Evolutionary conservation across 1,140 invertebrate genomes (phyloP).

Genomic region (Bombyx mandarina): DNA sequence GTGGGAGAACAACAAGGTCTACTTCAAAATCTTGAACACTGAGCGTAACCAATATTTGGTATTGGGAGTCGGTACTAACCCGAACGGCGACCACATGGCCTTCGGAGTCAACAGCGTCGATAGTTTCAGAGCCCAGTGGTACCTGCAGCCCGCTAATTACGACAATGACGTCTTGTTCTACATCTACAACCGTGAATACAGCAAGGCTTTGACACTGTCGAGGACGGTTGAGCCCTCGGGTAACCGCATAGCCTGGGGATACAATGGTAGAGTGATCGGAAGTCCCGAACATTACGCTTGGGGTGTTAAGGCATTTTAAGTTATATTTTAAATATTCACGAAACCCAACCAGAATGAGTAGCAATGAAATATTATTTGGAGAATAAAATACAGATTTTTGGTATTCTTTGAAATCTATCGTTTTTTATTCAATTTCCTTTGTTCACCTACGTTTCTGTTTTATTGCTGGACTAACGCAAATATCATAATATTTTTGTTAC

Average conservation of each 20-base stretch:
- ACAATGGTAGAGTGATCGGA: slow-evolving; percentile 1
- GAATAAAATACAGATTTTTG: too few relatives aligned
- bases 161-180: neutral
- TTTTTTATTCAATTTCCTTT: too few relatives aligned
- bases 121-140: slow-evolving; percentile 3
- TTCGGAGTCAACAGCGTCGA: neutral
- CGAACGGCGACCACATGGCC: neutral
- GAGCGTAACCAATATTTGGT: slow-evolving; percentile 1
- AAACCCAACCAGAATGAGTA: too few relatives aligned
- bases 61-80: neutral
- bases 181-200: slow-evolving; percentile 3
- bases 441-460: too few relatives aligned
- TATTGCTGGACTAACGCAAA: too few relatives aligned
- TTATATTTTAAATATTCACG: too few relatives aligned
- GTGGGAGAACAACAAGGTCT: neutral
- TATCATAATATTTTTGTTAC: too few relatives aligned
- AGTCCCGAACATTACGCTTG: slow-evolving; percentile 1
- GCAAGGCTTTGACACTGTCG: slow-evolving; percentile 1
- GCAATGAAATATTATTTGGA: too few relatives aligned
- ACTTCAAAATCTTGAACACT: slow-evolving; percentile 3
- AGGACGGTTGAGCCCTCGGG: neutral
- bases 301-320: too few relatives aligned
- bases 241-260: neutral
- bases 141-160: neutral
- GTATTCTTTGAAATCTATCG: too few relatives aligned